Base-by-base conservation (phyloP, 2,113 vertebrate genomes). In the Eleginops maclovinus region DNA sequence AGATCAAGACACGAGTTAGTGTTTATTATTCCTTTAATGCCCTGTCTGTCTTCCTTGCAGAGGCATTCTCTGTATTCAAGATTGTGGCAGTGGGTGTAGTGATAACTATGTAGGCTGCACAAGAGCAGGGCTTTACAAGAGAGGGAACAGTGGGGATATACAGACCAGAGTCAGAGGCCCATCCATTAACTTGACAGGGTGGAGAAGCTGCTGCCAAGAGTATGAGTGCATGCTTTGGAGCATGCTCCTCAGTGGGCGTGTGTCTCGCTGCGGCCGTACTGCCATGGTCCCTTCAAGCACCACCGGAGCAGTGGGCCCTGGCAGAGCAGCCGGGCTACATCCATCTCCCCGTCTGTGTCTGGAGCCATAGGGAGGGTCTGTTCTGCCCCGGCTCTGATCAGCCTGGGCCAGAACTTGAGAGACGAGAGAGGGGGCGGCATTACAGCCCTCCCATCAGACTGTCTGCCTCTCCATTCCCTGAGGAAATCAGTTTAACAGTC, bases 401-500 rank as follows among this genome's bases (percentile, higher is more conserved):
- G 56, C 82, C 81, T 79, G 83, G 88, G 76, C 77, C 78, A 70
- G 73, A 77, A 86, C 82, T 69, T 15, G 44, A 64, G 72, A 55
- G 76, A 84, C 74, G 68, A 82, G 84, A 84, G 83, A 79, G 79
- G 77, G 88, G 88, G 84, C 72, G 62, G 83, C 82, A 82, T 81
- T 79, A 68, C 72, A 81, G 84, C 79, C 83, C 84, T 91, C 88
- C 88, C 91, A 91, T 91, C 90, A 90, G 88, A 87, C 92, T 87
- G 90, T 90, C 92, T 92, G 92, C 85, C 81, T 87, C 58, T 61
- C 79, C 22, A 65, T 82, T 93, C 93, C 93, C 92, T 22, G 78
- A 93, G 92, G 91, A 94, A 93, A 94, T 93, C 92, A 94, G 85
- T 93, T 94, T 93, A 94, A 93, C 91, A 93, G 91, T 93, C 91